These are phyloP conservation scores for Phrynosoma platyrhinos DNA, from an alignment of 2,113 vertebrate species.

Conservation along the genomic window DNA sequence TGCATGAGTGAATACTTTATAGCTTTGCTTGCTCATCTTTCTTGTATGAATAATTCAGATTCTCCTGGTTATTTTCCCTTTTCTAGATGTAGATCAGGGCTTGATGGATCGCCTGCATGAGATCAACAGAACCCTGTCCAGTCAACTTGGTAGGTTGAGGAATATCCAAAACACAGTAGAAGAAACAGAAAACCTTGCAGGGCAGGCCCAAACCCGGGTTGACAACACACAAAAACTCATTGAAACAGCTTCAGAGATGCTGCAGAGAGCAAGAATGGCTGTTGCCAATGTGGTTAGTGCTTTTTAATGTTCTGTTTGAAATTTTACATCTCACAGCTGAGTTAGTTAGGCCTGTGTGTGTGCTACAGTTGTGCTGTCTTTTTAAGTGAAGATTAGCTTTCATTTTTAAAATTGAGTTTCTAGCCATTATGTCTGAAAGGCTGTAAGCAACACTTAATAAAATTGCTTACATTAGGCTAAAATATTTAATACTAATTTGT, in stretches of 20 bases:
- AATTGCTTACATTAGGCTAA: not conserved
- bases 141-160: constrained; percentile 91
- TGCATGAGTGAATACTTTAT: not conserved
- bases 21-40: constrained; percentile 4
- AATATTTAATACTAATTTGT: not conserved
- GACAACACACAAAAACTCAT: constrained; percentile 86
- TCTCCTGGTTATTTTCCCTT: not conserved
- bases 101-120: constrained; percentile 89
- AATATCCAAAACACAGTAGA: constrained; percentile 88
- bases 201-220: constrained; percentile 83
- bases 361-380: not conserved
- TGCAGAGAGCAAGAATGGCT: constrained; percentile 89
- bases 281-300: constrained; percentile 89
- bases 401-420: not conserved
- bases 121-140: constrained; percentile 88
- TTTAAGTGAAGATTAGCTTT: not conserved
- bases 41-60: constrained; percentile 33
- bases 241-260: constrained; percentile 85
- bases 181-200: constrained; percentile 84
- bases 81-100: constrained; percentile 87
- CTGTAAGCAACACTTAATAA: not conserved
- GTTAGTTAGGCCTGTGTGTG: too few relatives aligned
- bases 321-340: not conserved
- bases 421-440: not conserved
- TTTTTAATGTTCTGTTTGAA: not conserved